phyloP scores from a whole-genome alignment of 2,888 invertebrate genomes.

The Apotomis betuletana region DNA sequence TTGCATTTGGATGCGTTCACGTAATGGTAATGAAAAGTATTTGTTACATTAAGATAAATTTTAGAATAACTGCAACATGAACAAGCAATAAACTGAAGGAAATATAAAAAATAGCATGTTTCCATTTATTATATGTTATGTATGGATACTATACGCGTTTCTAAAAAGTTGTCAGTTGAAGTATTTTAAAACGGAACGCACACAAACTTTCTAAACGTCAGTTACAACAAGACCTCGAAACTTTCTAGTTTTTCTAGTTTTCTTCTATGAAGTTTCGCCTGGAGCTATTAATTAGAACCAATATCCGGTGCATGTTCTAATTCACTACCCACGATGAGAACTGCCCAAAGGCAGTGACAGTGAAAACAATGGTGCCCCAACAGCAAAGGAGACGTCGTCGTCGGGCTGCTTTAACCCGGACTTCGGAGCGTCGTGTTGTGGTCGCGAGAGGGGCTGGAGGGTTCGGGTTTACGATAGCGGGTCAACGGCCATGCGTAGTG shows the following conservation, averaged over 20 bases:
- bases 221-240: slow-evolving; percentile 69
- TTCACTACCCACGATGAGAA: slow-evolving; percentile 24
- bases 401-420: slow-evolving; percentile 67
- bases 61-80: neutral
- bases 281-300: slow-evolving; percentile 34
- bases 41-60: neutral
- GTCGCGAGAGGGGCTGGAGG: slow-evolving; percentile 93
- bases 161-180: slow-evolving; percentile 48
- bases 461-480: slow-evolving; percentile 99
- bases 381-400: slow-evolving; percentile 77
- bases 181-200: slow-evolving; percentile 54
- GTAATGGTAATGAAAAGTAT: neutral
- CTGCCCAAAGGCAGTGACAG: slow-evolving; percentile 40
- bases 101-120: neutral
- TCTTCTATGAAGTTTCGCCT: slow-evolving; percentile 46
- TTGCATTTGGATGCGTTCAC: slow-evolving; percentile 11
- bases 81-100: neutral
- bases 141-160: neutral
- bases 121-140: neutral
- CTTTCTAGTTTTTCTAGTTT: slow-evolving; percentile 79
- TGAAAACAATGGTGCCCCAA: slow-evolving; percentile 74
- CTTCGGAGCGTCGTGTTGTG: slow-evolving; percentile 91
- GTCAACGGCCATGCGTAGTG: slow-evolving; percentile 97
- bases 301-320: slow-evolving; percentile 35
- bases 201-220: slow-evolving; percentile 76